Conservation (phyloP, 2,888 invertebrate genomes). For the Nudaria mundana region DNA sequence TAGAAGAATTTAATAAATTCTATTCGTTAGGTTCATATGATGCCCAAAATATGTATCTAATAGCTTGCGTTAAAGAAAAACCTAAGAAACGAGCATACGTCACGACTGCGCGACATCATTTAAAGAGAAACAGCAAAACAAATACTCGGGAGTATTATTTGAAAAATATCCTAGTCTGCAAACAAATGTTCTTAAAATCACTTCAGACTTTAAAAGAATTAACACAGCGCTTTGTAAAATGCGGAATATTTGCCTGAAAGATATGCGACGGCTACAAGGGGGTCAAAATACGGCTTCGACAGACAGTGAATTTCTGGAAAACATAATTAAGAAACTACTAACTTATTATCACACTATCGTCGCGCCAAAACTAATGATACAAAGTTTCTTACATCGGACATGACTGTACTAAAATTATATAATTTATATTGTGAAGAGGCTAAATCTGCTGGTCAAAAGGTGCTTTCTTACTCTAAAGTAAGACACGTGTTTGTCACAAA, state of each 20-base stretch:
- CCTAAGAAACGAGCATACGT: slow-evolving; percentile 14
- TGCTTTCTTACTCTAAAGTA: neutral
- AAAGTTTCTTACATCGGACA: neutral
- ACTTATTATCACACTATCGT: slow-evolving; percentile 5
- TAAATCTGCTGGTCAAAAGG: neutral
- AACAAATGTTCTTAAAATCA: slow-evolving; percentile 9
- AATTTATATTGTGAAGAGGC: neutral
- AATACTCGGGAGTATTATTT: slow-evolving; percentile 6
- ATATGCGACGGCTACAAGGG: neutral
- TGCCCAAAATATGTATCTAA: slow-evolving; percentile 12
- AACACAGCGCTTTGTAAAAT: slow-evolving; percentile 6
- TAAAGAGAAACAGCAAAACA: slow-evolving; percentile 5
- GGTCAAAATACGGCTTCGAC: neutral
- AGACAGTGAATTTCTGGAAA: slow-evolving; percentile 9
- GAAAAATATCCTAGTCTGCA: slow-evolving; percentile 7
- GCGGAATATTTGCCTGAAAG: neutral
- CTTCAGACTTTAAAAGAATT: slow-evolving; percentile 12
- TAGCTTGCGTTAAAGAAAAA: slow-evolving; percentile 12
- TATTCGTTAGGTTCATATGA: slow-evolving; percentile 8
- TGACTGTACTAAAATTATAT: neutral
- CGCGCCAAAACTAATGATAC: neutral
- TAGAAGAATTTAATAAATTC: slow-evolving; percentile 9
- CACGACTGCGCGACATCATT: slow-evolving; percentile 5
- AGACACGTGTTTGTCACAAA: slow-evolving; percentile 6
- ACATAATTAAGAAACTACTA: slow-evolving; percentile 10